These are phyloP conservation scores for Drosophila kanekoi DNA, from an alignment of 2,888 invertebrate species.

Conservation along the genomic window DNA sequence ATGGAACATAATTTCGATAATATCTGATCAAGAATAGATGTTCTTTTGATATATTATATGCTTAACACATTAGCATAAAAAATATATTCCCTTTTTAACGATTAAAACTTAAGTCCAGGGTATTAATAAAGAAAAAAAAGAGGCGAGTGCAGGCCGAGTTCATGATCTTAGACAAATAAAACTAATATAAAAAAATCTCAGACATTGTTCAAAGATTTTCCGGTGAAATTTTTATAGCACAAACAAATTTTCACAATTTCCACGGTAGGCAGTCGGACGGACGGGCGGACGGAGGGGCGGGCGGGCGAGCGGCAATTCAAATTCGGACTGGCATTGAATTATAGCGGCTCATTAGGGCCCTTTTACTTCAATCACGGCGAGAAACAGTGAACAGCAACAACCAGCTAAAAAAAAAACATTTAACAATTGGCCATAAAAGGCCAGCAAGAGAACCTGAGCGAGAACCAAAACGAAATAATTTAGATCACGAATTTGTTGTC, in stretches of 20 bases:
- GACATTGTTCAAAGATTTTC: constrained; percentile 62
- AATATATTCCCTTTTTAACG: too few species aligned
- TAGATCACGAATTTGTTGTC: constrained; percentile 85
- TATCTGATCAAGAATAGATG: too few species aligned
- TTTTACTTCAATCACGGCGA: constrained; percentile 70
- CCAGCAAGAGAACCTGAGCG: constrained; percentile 29
- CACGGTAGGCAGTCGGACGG: constrained; percentile 14
- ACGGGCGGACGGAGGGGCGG: constrained; percentile 2
- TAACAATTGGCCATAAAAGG: constrained; percentile 78
- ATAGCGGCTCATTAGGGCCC: constrained; percentile 75
- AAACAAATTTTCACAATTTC: constrained; percentile 62
- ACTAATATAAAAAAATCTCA: constrained; percentile 49
- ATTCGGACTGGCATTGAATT: constrained; percentile 73
- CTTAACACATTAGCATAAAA: too few species aligned
- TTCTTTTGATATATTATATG: too few species aligned
- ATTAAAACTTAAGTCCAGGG: too few species aligned
- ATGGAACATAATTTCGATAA: too few species aligned
- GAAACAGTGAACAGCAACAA: constrained; percentile 20
- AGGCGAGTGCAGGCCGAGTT: constrained; percentile 53
- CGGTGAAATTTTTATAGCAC: constrained; percentile 64
- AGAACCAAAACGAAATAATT: constrained; percentile 79
- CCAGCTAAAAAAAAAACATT: constrained; percentile 49
- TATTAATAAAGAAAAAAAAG: constrained; percentile 5
- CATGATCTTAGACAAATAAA: constrained; percentile 65
- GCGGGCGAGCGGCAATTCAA: constrained; percentile 48